Percentiles rank a stretch among this genome's conserved stretches.
Conservation (phyloP, 2,797 vertebrate species). For the Lemur catta region DNA sequence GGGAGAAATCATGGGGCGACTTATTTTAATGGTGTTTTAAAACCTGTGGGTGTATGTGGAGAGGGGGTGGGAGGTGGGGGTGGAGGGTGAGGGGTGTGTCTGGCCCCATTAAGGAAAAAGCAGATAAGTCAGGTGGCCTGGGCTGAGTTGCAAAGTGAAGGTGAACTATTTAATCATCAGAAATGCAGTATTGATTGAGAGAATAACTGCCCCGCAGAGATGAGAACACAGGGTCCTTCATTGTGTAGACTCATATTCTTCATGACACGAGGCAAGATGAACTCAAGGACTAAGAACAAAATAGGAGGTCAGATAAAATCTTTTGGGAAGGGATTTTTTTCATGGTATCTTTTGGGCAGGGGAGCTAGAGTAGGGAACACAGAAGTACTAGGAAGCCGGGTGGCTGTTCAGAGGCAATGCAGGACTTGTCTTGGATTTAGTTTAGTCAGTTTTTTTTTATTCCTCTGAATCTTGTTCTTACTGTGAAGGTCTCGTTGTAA, state of each 20-base stretch:
- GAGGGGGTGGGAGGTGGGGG: not conserved
- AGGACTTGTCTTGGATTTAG: not conserved
- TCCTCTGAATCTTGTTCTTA: not conserved
- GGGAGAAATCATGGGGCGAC: not conserved
- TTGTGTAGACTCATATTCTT: not conserved
- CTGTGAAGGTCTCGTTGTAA: not conserved
- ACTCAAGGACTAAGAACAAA: not conserved
- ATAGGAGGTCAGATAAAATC: not conserved
- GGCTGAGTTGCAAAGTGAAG: not conserved
- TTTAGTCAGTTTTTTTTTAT: not conserved
- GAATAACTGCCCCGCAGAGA: not conserved
- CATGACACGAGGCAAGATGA: not conserved
- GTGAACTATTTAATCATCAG: not conserved
- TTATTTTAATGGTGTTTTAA: not conserved
- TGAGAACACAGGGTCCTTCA: not conserved
- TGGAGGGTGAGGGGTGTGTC: not conserved
- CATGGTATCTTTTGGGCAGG: not conserved
- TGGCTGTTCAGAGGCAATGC: not conserved
- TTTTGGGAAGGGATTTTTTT: not conserved
- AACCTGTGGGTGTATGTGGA: not conserved
- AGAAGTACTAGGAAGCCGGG: not conserved
- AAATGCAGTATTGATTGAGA: not conserved
- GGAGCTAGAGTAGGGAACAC: not conserved
- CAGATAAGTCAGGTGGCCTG: not conserved
- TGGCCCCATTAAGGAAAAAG: not conserved